Conservation (phyloP, 2,888 invertebrate genomes). For the Stenoptilia bipunctidactyla region DNA sequence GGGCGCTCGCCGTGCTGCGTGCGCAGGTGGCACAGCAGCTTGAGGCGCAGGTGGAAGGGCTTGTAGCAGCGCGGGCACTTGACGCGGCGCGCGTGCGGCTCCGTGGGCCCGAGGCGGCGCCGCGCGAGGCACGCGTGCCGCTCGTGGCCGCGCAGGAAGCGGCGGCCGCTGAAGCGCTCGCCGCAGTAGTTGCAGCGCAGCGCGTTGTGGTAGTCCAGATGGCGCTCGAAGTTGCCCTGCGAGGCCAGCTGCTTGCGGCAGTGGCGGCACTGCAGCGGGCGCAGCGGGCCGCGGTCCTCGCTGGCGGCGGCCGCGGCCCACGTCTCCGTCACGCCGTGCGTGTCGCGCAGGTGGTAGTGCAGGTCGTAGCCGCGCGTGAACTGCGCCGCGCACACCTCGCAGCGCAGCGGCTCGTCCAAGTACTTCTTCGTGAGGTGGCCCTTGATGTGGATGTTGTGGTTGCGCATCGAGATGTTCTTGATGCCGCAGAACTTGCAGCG, state of each 20-base stretch:
- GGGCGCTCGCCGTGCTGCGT: conserved; percentile 44
- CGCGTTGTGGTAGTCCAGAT: conserved; percentile 61
- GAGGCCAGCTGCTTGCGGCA: conserved; percentile 57
- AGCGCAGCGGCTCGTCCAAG: conserved; percentile 47
- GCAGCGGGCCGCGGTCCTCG: conserved; percentile 34
- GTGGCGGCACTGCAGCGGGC: conserved; percentile 57
- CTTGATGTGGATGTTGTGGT: conserved; percentile 53
- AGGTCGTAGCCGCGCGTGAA: conserved; percentile 53
- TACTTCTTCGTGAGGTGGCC: conserved; percentile 49
- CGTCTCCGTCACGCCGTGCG: conserved; percentile 46
- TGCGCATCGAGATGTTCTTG: conserved; percentile 48
- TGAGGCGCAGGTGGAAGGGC: conserved; percentile 60
- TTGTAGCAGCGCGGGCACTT: conserved; percentile 62
- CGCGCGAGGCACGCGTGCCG: conserved; percentile 55
- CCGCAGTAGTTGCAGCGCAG: conserved; percentile 63
- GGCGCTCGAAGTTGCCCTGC: conserved; percentile 60
- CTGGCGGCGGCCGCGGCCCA: conserved; percentile 41
- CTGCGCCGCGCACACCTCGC: conserved; percentile 46
- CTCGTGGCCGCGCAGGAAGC: conserved; percentile 60
- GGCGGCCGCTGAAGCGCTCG: conserved; percentile 50
- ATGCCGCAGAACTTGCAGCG: conserved; percentile 63
- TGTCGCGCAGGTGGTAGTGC: conserved; percentile 53
- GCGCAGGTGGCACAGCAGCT: conserved; percentile 57
- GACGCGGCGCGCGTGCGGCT: conserved; percentile 46
- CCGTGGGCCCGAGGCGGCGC: conserved; percentile 51